Conservation (phyloP, 2,113 vertebrate species). For the Lophius piscatorius region DNA sequence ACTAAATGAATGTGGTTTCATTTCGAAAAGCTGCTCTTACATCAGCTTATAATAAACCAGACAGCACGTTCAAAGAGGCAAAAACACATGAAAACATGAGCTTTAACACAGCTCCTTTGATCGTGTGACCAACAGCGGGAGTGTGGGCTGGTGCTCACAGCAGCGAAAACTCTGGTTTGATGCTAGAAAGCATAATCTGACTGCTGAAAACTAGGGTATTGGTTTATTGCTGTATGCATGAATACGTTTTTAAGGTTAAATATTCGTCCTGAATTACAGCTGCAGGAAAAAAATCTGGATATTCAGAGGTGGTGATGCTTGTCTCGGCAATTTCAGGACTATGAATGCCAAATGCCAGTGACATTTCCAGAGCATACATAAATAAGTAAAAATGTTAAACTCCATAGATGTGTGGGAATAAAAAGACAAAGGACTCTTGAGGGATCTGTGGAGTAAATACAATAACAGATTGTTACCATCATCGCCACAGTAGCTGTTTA, state of each 20-base stretch:
- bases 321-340: neutral
- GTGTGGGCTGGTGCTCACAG: no score
- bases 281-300: neutral
- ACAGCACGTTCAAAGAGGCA: no score
- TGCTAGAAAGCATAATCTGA: slow-evolving; percentile 5
- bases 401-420: no score
- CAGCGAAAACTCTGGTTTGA: neutral
- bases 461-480: no score
- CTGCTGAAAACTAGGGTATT: slow-evolving; percentile 1
- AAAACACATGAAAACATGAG: no score
- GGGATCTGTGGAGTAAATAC: no score
- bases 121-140: no score
- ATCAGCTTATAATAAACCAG: no score
- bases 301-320: neutral
- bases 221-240: slow-evolving; percentile 11
- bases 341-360: neutral
- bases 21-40: no score
- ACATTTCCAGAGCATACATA: neutral
- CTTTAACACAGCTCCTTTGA: no score
- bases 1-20: no score
- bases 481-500: slow-evolving; percentile 34
- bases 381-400: neutral
- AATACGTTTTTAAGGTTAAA: neutral
- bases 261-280: neutral
- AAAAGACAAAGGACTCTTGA: no score